phyloP scores from a whole-genome alignment of 2,797 vertebrate genomes.

The Myotis myotis region DNA sequence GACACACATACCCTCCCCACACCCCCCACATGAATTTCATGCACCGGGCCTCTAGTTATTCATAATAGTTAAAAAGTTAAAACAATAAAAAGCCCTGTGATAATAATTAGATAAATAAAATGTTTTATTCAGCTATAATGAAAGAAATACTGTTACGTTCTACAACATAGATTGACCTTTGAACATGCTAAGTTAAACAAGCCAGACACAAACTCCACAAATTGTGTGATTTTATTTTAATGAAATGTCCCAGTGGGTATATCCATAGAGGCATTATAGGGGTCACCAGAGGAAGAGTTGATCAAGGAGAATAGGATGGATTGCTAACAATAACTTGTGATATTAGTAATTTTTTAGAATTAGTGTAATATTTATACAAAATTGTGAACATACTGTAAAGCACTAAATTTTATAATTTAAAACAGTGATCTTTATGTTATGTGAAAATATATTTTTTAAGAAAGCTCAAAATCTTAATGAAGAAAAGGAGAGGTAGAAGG shows the following conservation, averaged over 20 bases:
- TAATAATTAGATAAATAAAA: neutral
- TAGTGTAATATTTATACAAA: neutral
- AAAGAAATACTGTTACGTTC: neutral
- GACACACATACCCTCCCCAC: no score
- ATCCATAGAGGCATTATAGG: neutral
- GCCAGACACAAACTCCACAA: neutral
- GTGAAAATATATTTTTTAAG: neutral
- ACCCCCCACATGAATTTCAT: no score
- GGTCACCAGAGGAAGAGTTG: neutral
- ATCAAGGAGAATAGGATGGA: no score
- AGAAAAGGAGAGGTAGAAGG: neutral
- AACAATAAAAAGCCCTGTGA: neutral
- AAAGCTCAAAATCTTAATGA: neutral
- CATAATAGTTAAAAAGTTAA: neutral
- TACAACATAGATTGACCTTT: neutral
- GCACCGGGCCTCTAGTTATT: neutral
- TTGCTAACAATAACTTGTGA: neutral
- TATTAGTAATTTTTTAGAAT: neutral
- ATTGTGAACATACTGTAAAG: neutral
- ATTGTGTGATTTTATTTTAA: neutral
- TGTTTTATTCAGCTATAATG: neutral
- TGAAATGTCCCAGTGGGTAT: neutral
- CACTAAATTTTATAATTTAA: neutral
- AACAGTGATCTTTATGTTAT: neutral
- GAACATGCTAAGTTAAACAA: neutral